Percentiles rank a stretch among this genome's conserved stretches.
These are phyloP conservation scores for Archivesica marissinica DNA, from an alignment of 1,140 invertebrate species.

Conservation along the genomic window DNA sequence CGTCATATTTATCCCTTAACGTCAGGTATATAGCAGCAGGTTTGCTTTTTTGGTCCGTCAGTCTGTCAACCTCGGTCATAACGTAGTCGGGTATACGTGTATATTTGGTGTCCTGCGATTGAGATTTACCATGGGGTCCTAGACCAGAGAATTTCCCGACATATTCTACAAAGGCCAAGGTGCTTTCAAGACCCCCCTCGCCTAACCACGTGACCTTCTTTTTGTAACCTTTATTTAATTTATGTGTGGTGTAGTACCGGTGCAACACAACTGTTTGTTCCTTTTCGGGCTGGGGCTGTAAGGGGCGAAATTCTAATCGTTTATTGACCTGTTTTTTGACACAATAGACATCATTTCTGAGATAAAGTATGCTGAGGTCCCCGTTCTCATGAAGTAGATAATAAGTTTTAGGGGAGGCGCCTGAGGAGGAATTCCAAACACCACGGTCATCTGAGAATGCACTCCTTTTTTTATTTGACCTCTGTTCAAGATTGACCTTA, in stretches of 20 bases:
- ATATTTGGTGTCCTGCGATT: conserved; percentile 25
- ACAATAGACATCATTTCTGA: conserved; percentile 17
- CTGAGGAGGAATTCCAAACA: background rate
- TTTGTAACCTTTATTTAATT: background rate
- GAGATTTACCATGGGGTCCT: background rate
- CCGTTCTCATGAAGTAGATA: background rate
- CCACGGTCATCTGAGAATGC: conserved; percentile 20
- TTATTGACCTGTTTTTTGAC: background rate
- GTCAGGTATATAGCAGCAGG: conserved; percentile 24
- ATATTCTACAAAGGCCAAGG: conserved; percentile 31
- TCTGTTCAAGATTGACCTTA: conserved; percentile 4
- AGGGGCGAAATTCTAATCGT: conserved; percentile 3
- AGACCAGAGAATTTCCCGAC: conserved; percentile 24
- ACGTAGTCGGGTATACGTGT: conserved; percentile 19
- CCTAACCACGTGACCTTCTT: conserved; percentile 47
- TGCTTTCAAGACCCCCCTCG: conserved; percentile 16
- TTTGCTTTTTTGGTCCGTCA: background rate
- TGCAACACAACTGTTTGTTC: conserved; percentile 7
- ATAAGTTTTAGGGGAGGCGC: conserved; percentile 14
- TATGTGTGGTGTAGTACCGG: conserved; percentile 25
- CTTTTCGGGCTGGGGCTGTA: conserved; percentile 30
- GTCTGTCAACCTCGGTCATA: background rate
- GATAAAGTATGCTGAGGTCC: conserved; percentile 1
- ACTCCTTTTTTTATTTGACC: background rate
- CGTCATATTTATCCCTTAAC: conserved; percentile 19